These are phyloP conservation scores for Habrosyne pyritoides DNA, from an alignment of 2,888 invertebrate genomes.

Conservation along the genomic window DNA sequence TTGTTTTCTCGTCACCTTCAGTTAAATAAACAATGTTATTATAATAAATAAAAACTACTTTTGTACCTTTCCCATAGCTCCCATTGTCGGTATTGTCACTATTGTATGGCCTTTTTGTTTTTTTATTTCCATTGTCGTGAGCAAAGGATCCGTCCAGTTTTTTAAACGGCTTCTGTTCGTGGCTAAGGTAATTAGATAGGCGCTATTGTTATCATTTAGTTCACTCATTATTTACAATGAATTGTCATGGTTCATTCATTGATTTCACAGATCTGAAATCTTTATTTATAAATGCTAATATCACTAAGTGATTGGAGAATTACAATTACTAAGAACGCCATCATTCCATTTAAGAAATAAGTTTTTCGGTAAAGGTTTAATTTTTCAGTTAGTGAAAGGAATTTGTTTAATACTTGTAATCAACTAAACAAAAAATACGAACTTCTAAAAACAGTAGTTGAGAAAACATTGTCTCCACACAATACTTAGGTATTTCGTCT, in stretches of 20 bases:
- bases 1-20: conserved; percentile 79
- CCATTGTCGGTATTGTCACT: conserved; percentile 76
- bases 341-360: no score
- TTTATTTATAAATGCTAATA: not conserved
- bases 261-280: not conserved
- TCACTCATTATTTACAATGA: not conserved
- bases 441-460: conserved; percentile 27
- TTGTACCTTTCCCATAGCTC: conserved; percentile 70
- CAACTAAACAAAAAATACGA: not conserved
- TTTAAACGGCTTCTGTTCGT: not conserved
- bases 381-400: no score
- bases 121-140: conserved; percentile 40
- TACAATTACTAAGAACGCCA: no score
- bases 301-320: no score
- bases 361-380: no score
- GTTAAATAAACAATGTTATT: conserved; percentile 76
- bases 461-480: conserved; percentile 35
- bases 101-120: conserved; percentile 67
- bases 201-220: not conserved
- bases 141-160: conserved; percentile 60
- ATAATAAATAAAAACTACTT: conserved; percentile 66
- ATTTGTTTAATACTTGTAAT: no score
- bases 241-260: not conserved
- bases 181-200: not conserved
- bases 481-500: conserved; percentile 49